A percentile compares a stretch with the other conserved stretches of the same genome.
Evolutionary conservation across 2,797 vertebrate species (phyloP).

Genomic region (Sphenopsis melanotis): DNA sequence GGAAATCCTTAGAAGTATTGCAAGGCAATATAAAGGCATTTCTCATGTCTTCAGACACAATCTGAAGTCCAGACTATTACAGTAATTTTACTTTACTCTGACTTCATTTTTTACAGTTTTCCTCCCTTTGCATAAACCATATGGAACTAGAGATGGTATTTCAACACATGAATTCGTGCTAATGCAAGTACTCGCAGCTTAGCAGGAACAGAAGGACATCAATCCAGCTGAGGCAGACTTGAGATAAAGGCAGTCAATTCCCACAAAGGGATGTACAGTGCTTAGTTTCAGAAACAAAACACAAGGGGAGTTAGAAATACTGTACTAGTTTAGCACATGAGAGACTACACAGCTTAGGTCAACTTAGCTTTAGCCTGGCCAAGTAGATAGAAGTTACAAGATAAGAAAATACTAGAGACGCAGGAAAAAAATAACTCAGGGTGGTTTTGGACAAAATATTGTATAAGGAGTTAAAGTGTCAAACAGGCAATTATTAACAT

Average conservation of each 20-base stretch:
- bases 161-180: background rate
- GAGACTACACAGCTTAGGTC: background rate
- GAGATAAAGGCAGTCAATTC: background rate
- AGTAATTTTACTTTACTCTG: background rate
- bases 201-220: background rate
- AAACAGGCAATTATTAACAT: background rate
- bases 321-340: background rate
- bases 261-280: background rate
- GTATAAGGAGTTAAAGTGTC: background rate
- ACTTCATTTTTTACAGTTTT: background rate
- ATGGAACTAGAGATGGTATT: background rate
- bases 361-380: background rate
- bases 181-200: background rate
- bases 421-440: background rate
- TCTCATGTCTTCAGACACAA: background rate
- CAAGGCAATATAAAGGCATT: background rate
- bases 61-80: background rate
- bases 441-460: rapidly evolving
- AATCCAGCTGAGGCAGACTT: background rate
- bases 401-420: background rate
- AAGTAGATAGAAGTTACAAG: background rate
- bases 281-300: background rate
- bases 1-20: background rate
- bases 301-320: background rate
- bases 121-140: background rate